A percentile compares a stretch with the other conserved stretches of the same genome.
These are phyloP conservation scores for Ophion costatus DNA, from an alignment of 2,888 invertebrate species.

Conservation along the genomic window DNA sequence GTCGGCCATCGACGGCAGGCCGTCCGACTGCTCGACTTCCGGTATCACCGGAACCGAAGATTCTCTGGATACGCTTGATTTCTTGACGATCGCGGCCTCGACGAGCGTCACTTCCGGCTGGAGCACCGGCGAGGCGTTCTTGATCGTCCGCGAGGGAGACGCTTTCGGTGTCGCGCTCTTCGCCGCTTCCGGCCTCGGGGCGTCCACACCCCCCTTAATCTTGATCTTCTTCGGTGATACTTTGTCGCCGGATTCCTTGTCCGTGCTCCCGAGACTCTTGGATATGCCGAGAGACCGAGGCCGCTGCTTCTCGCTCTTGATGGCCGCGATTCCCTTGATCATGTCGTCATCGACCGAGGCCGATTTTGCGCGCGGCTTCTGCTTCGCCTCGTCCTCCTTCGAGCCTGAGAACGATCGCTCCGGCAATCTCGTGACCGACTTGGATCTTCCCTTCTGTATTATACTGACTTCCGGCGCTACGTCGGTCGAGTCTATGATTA, in stretches of 20 bases:
- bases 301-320: slow-evolving; percentile 77
- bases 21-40: slow-evolving; percentile 80
- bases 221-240: slow-evolving; percentile 83
- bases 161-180: slow-evolving; percentile 56
- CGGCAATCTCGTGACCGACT: slow-evolving; percentile 79
- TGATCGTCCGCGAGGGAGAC: slow-evolving; percentile 65
- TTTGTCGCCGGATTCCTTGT: slow-evolving; percentile 79
- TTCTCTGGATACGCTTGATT: slow-evolving; percentile 33
- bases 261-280: slow-evolving; percentile 80
- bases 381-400: slow-evolving; percentile 76
- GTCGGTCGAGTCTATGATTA: slow-evolving; percentile 82
- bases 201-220: slow-evolving; percentile 86
- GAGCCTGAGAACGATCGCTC: slow-evolving; percentile 77
- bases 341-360: slow-evolving; percentile 81
- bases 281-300: slow-evolving; percentile 82
- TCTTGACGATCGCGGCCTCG: slow-evolving; percentile 79
- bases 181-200: slow-evolving; percentile 39
- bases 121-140: slow-evolving; percentile 55
- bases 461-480: slow-evolving; percentile 81
- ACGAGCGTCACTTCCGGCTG: slow-evolving; percentile 73
- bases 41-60: slow-evolving; percentile 5
- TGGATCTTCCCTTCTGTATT: slow-evolving; percentile 81
- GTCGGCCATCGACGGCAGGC: slow-evolving; percentile 69
- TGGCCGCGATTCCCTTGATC: slow-evolving; percentile 73
- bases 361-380: slow-evolving; percentile 77